These are phyloP conservation scores for Alauda arvensis DNA, from an alignment of 2,797 vertebrate genomes.

Conservation along the genomic window DNA sequence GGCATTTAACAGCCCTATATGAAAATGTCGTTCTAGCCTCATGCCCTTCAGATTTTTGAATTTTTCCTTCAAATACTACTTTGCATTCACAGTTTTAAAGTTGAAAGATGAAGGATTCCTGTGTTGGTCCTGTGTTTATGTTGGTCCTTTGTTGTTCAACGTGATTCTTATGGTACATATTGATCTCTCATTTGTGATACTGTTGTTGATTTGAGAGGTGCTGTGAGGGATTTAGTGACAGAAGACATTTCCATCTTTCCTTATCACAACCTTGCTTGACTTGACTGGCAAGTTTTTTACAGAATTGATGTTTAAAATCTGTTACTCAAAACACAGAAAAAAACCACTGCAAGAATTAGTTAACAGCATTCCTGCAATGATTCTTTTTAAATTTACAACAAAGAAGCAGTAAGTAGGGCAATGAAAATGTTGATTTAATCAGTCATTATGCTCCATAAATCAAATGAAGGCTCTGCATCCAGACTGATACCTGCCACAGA, in stretches of 20 bases:
- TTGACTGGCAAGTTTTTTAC: neutral
- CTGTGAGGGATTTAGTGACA: neutral
- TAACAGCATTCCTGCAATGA: neutral
- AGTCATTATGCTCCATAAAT: neutral
- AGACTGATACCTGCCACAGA: neutral
- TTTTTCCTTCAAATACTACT: neutral
- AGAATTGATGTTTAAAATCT: neutral
- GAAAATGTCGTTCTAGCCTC: neutral
- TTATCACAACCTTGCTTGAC: neutral
- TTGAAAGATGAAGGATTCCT: neutral
- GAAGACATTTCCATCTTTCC: neutral
- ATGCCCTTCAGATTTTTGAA: neutral
- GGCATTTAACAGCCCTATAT: neutral
- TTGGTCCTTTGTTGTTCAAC: neutral
- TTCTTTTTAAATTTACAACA: neutral
- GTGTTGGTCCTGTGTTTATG: neutral
- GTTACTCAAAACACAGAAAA: neutral
- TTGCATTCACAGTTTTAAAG: neutral
- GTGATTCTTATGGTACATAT: neutral
- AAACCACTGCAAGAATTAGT: neutral
- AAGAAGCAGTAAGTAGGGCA: neutral
- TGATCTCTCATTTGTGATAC: neutral
- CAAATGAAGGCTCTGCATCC: neutral
- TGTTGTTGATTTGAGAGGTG: neutral
- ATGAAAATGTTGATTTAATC: neutral